A percentile compares a stretch with the other conserved stretches of the same genome.
Evolutionary conservation across 1,140 invertebrate species (phyloP).

Genomic region (Eumaeus atala): DNA sequence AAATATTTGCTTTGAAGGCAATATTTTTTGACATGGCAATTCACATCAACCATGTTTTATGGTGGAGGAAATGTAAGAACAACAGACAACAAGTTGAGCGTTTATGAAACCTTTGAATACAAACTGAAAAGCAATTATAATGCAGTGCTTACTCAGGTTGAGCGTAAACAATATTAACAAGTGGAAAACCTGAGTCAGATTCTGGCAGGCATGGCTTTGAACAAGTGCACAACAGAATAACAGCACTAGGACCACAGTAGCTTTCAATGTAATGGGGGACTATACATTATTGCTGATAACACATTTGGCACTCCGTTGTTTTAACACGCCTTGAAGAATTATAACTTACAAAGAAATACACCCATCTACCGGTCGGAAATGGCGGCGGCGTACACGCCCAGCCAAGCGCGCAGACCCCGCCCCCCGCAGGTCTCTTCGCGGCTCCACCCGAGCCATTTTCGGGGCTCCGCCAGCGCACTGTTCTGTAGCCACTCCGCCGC

Average conservation of each 20-base stretch:
- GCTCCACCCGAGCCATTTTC: slow-evolving; percentile 51
- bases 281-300: not conserved
- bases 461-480: slow-evolving; percentile 49
- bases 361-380: slow-evolving; percentile 41
- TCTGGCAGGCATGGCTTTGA: too few relatives aligned
- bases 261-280: not conserved
- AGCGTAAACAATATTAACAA: too few relatives aligned
- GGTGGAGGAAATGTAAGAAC: too few relatives aligned
- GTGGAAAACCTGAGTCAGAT: too few relatives aligned
- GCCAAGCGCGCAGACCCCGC: slow-evolving; percentile 24
- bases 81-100: too few relatives aligned
- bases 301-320: not conserved
- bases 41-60: too few relatives aligned
- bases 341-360: not conserved
- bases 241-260: not conserved
- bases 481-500: slow-evolving; percentile 55
- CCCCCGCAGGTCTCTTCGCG: slow-evolving; percentile 35
- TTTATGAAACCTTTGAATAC: too few relatives aligned
- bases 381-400: slow-evolving; percentile 37
- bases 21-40: too few relatives aligned
- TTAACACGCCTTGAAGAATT: not conserved
- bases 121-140: too few relatives aligned
- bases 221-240: too few relatives aligned
- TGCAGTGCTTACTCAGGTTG: too few relatives aligned
- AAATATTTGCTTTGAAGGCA: too few relatives aligned